Conservation (phyloP, 2,797 vertebrate genomes). For the Gymnodraco acuticeps region DNA sequence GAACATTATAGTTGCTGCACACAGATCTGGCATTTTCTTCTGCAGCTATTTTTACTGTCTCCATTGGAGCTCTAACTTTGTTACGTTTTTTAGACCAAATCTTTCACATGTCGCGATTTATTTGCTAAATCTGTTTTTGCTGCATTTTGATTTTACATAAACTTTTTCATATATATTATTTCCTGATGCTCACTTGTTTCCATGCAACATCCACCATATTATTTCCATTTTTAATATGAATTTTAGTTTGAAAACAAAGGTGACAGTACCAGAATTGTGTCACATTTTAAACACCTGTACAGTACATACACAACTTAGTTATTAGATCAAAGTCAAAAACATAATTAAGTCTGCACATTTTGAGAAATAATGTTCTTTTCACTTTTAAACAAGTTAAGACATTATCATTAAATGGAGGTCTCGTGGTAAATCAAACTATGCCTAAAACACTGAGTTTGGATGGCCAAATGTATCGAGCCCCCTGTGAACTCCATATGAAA, state of each 20-base stretch:
- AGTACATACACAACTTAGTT: neutral
- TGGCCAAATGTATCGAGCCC: constrained; percentile 43
- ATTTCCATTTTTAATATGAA: neutral
- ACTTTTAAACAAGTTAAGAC: neutral
- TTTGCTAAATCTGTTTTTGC: neutral
- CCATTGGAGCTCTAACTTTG: neutral
- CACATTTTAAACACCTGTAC: neutral
- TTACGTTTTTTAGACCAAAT: neutral
- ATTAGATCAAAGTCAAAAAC: neutral
- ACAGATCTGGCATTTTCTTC: neutral
- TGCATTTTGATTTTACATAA: neutral
- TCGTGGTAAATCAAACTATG: neutral
- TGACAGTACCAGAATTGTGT: neutral
- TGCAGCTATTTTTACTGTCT: neutral
- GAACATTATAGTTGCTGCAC: neutral
- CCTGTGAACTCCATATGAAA: constrained; percentile 66
- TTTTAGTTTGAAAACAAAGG: neutral
- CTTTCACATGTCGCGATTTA: neutral
- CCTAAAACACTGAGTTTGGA: constrained; percentile 21
- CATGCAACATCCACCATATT: neutral
- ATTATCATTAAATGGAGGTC: neutral
- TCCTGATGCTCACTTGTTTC: too few species aligned
- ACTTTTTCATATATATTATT: neutral
- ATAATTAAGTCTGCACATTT: neutral
- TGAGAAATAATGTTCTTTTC: neutral